Evolutionary conservation across 2,888 invertebrate species (phyloP), one percentile per base, ranked within the genome.

Genomic region (Panorpa germanica): DNA sequence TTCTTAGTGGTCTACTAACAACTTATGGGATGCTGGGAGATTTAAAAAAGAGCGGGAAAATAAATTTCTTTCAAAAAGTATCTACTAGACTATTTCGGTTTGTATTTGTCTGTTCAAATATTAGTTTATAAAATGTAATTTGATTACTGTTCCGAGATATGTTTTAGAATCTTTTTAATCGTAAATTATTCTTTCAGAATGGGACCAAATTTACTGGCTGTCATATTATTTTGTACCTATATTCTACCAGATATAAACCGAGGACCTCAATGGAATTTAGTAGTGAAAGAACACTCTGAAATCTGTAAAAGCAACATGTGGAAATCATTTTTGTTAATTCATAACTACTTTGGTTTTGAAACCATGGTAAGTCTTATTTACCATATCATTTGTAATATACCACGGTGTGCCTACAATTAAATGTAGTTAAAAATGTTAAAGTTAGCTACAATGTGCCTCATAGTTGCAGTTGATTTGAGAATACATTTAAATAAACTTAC

Each of bases 311-410:
- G 53, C 39, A 57, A 61, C 38, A 63, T 64, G 62, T 65, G 65
- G 65, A 57, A 56, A 41, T 65, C 63, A 41, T 57, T 65, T 40
- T 48, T 65, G 7, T 64, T 62, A 44, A 61, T 65, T 24, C 65
- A 65, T 39, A 65, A 65, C 38, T 61, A 59, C 45, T 63, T 61
- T 37, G 64, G 64, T n/a, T 64, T 65, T 38, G 62, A 64, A 42
- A 54, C 62, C 35, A 65, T 65, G 64, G 65, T 65, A 42, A 39
- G 49, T 39, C 4, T n/a, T n/a, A n/a, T n/a, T n/a, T n/a, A n/a
- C n/a, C n/a, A n/a, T n/a, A n/a, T n/a, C n/a, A n/a, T n/a, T n/a
- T n/a, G n/a, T n/a, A n/a, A n/a, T n/a, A n/a, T n/a, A n/a, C n/a
- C n/a, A n/a, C n/a, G n/a, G n/a, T n/a, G n/a, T n/a, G n/a, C n/a